phyloP scores from a whole-genome alignment of 2,888 invertebrate genomes.

The Standfussiana lucernea region DNA sequence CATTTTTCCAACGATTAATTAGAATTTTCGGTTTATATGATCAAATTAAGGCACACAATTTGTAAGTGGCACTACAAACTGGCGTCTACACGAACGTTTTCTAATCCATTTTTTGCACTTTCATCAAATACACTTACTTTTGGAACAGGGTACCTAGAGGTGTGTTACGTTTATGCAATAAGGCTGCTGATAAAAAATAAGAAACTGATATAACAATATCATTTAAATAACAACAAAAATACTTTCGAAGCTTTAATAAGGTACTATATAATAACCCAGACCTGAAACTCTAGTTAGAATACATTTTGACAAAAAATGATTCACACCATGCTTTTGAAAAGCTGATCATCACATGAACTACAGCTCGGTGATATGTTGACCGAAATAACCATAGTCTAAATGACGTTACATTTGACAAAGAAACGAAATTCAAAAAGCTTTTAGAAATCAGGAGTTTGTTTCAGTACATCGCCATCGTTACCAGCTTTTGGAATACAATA shows the following conservation, averaged over 20 bases:
- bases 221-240: slow-evolving; percentile 7
- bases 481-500: background rate
- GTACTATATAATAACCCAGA: background rate
- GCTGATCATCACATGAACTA: background rate
- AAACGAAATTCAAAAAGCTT: background rate
- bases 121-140: background rate
- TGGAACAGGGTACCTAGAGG: background rate
- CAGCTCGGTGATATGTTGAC: background rate
- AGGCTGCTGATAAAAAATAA: background rate
- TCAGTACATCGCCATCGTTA: background rate
- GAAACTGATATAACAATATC: background rate
- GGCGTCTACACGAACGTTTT: background rate
- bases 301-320: background rate
- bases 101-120: background rate
- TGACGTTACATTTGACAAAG: background rate
- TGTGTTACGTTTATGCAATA: background rate
- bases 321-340: background rate
- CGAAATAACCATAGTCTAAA: background rate
- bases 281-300: slow-evolving; percentile 1
- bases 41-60: background rate
- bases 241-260: background rate
- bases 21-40: background rate
- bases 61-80: background rate
- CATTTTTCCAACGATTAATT: background rate
- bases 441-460: background rate